Conservation (phyloP, 2,797 vertebrate species). For the Menidia menidia region DNA sequence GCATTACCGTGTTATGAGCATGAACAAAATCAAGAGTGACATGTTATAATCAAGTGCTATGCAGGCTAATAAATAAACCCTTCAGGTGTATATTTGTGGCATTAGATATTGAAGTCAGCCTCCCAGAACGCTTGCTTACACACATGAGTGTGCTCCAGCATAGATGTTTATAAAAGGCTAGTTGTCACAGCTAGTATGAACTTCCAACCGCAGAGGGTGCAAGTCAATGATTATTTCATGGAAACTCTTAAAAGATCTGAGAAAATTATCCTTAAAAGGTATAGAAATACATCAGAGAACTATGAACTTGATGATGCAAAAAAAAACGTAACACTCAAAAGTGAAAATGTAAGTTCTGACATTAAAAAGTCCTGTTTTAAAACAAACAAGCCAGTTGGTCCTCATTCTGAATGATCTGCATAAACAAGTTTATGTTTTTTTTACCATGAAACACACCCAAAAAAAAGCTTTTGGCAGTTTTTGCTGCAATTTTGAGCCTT, state of each 20-base stretch:
- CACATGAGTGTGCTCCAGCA: too few species aligned
- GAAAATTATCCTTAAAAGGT: neutral
- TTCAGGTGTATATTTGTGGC: neutral
- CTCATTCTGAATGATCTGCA: neutral
- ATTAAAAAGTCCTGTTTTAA: too few species aligned
- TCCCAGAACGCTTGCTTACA: too few species aligned
- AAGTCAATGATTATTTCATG: neutral
- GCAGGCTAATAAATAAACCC: neutral
- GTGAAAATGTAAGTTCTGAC: too few species aligned
- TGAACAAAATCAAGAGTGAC: neutral
- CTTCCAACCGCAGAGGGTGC: neutral
- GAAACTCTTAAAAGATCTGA: neutral
- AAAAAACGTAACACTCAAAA: too few species aligned
- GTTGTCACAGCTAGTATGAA: neutral
- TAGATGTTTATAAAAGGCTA: too few species aligned
- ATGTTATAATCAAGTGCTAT: neutral
- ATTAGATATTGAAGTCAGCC: too few species aligned
- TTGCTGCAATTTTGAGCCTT: slow-evolving; percentile 31
- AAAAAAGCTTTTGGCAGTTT: slow-evolving; percentile 33
- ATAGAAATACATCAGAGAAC: too few species aligned
- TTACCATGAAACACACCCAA: slow-evolving; percentile 34
- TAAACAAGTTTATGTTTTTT: slow-evolving; percentile 46
- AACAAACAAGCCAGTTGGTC: neutral
- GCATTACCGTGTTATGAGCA: neutral
- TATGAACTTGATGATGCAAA: too few species aligned